Evolutionary conservation across 2,797 vertebrate species (phyloP), one percentile per base, ranked within the genome.

Genomic region (Avahi laniger): DNA sequence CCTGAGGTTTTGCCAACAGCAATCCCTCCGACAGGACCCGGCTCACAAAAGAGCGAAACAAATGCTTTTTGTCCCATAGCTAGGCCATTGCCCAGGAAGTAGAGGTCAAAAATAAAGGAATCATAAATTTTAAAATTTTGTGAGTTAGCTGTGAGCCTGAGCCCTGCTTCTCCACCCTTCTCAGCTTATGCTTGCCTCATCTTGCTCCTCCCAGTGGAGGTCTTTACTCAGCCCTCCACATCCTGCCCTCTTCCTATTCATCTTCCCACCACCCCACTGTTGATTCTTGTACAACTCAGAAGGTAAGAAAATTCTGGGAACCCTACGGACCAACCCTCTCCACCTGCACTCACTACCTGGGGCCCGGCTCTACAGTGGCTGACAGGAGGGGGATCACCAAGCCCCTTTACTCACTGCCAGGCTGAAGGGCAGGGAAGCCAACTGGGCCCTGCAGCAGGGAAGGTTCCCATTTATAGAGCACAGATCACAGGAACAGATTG

Each of bases 71-170:
- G 43, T 91, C 52, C 85, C 52, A 70, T 69, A 75, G 81, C 46
- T 86, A 69, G 72, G 43, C 52, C 69, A 59, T 84, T 96, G 63
- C 57, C 95, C 69, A 91, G 70, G 38, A 83, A 95, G 73, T 90
- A 43, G 89, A 95, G 30, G 72, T 85, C 12, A 80, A 93, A 92
- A 97, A 97, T 97, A 98, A 98, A 98, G 82, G 59, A 97, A 91
- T 76, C 17, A 8, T 54, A 94, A 69, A 92, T 83, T 69, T 89
- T 22, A 82, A 81, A n/a, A 28, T 94, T 87, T 97, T 85, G 65
- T 76, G 73, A 92, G 70, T 91, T 48, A 87, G 86, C 91, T 69
- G 43, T 89, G 78, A 94, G 41, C 83, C 52, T 50, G 30, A 72
- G 15, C 46, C 38, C 59, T 20, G 30, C 92, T 48, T 89, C 63